Percentiles rank a stretch among this genome's conserved stretches.
Conservation (phyloP, 2,797 vertebrate species). For the Syndactyla subalaris region DNA sequence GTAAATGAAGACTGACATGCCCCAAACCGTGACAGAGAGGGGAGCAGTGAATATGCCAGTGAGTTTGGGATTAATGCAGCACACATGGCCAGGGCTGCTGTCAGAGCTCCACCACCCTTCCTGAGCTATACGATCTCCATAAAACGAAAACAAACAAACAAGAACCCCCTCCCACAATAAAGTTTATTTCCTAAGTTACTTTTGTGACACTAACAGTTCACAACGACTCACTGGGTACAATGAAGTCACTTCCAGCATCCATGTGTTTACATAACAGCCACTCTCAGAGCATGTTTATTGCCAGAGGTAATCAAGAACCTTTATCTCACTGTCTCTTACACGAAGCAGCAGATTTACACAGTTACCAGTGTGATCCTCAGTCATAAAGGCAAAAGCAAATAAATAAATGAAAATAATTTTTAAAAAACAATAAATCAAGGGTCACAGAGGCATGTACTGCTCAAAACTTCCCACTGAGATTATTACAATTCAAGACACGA, state of each 20-base stretch:
- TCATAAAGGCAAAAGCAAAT: background rate
- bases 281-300: background rate
- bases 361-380: background rate
- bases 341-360: background rate
- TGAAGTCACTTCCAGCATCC: background rate
- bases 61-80: conserved; percentile 25
- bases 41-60: conserved; percentile 44
- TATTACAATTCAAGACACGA: background rate
- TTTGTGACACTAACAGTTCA: background rate
- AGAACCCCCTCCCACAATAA: background rate
- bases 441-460: background rate
- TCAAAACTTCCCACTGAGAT: background rate
- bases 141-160: background rate
- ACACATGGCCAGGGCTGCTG: background rate
- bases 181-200: conserved; percentile 8
- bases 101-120: background rate
- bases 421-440: background rate
- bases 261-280: background rate
- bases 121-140: background rate
- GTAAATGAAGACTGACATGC: conserved; percentile 66
- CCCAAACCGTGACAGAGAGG: conserved; percentile 35
- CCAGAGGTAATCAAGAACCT: conserved; percentile 44
- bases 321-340: background rate
- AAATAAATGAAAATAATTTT: background rate
- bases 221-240: background rate